Evolutionary conservation across 2,888 invertebrate genomes (phyloP).

Genomic region (Strigamia transsilvanica): DNA sequence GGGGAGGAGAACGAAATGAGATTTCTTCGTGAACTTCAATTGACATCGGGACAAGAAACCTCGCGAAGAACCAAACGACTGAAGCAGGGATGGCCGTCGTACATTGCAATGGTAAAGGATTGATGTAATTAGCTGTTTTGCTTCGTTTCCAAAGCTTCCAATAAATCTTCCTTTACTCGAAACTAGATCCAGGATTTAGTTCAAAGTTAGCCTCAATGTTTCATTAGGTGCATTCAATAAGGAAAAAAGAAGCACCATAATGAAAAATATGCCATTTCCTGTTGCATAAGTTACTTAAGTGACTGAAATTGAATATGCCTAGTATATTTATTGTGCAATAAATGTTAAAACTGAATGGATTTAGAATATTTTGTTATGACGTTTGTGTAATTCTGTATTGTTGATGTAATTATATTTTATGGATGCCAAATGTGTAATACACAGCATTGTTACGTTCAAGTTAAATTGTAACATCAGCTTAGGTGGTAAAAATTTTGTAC

Average conservation of each 20-base stretch:
- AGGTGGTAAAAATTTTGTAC: neutral
- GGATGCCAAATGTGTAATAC: neutral
- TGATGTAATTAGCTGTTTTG: constrained; percentile 1
- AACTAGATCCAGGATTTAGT: neutral
- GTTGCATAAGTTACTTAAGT: too few relatives aligned
- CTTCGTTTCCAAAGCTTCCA: neutral
- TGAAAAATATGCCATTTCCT: too few relatives aligned
- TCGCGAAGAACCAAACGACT: constrained; percentile 52
- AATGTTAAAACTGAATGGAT: neutral
- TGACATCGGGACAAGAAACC: constrained; percentile 31
- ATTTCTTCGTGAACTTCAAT: constrained; percentile 18
- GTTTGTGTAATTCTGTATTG: neutral
- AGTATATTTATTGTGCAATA: neutral
- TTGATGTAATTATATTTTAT: neutral
- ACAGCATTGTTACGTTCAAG: constrained; percentile 7
- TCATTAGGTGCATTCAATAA: too few relatives aligned
- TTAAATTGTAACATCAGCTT: neutral
- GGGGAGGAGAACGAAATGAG: neutral
- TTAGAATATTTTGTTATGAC: constrained; percentile 11
- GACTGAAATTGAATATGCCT: too few relatives aligned
- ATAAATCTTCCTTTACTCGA: neutral
- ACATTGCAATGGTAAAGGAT: constrained; percentile 27
- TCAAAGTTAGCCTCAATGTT: neutral
- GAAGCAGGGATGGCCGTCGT: constrained; percentile 50
- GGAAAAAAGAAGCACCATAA: too few relatives aligned